phyloP scores from a whole-genome alignment of 23 tunicate species.

The Ascidia mentula region DNA sequence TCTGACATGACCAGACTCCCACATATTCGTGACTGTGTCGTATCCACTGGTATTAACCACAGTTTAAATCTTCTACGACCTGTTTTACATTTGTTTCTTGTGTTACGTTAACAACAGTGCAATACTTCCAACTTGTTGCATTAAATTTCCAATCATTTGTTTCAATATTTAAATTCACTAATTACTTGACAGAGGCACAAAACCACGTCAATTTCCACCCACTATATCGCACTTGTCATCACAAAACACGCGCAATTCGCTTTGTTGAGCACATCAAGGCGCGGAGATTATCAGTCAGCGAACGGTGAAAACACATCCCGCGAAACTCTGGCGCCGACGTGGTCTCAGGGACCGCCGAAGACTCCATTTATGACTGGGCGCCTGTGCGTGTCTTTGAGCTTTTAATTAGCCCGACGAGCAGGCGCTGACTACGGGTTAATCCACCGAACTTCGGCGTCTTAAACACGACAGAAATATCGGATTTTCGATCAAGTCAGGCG shows the following conservation, averaged over 20 bases:
- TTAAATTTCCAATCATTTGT: too few species aligned
- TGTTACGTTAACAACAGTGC: too few species aligned
- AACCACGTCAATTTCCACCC: too few species aligned
- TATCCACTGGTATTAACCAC: too few species aligned
- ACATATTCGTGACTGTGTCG: too few species aligned
- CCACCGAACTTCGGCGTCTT: not conserved
- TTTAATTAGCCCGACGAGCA: not conserved
- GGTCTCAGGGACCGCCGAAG: not conserved
- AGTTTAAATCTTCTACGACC: too few species aligned
- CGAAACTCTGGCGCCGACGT: not conserved
- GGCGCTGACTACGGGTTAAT: not conserved
- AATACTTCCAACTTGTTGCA: too few species aligned
- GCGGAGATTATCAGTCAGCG: not conserved
- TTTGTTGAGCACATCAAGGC: not conserved
- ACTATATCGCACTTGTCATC: not conserved
- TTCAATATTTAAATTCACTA: too few species aligned
- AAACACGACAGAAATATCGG: not conserved
- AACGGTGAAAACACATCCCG: not conserved
- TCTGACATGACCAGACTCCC: too few species aligned
- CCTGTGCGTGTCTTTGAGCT: not conserved
- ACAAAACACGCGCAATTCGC: slow-evolving; percentile 1
- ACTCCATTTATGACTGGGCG: slow-evolving; percentile 6
- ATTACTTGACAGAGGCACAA: too few species aligned
- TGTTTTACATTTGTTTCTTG: too few species aligned
- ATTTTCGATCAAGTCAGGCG: not conserved